Evolutionary conservation across 2,113 vertebrate genomes (phyloP).

Genomic region (Epinephelus moara): DNA sequence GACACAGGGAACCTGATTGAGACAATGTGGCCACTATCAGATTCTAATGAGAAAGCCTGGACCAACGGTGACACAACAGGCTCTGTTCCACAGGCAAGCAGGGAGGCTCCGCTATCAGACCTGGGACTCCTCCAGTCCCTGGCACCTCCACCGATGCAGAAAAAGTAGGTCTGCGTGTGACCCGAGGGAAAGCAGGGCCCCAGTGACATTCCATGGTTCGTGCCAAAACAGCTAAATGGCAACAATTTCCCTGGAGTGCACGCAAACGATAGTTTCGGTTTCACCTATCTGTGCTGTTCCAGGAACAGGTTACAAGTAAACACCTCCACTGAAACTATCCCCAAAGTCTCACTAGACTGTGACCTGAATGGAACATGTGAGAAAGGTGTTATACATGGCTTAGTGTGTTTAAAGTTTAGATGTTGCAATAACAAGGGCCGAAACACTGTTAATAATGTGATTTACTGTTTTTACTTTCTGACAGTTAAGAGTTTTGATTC

Average conservation of each 20-base stretch:
- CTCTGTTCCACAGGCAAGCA: constrained; percentile 42
- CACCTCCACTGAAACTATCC: constrained; percentile 27
- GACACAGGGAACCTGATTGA: constrained; percentile 20
- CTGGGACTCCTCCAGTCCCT: constrained; percentile 53
- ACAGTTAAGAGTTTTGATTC: neutral
- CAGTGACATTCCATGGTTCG: constrained; percentile 49
- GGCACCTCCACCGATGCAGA: constrained; percentile 63
- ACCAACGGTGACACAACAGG: constrained; percentile 45
- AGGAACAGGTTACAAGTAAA: constrained; percentile 46
- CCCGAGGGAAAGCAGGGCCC: constrained; percentile 55
- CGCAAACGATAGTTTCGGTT: constrained; percentile 58
- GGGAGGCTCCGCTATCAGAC: constrained; percentile 50
- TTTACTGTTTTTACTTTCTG: neutral
- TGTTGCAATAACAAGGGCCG: neutral
- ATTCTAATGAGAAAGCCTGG: constrained; percentile 57
- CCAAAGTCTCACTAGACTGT: constrained; percentile 10
- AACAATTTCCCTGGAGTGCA: constrained; percentile 63
- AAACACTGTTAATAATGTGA: neutral
- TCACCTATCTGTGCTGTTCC: constrained; percentile 49
- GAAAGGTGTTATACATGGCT: neutral
- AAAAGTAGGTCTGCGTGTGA: constrained; percentile 67
- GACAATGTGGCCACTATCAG: constrained; percentile 71
- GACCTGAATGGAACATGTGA: neutral
- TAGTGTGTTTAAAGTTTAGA: neutral
- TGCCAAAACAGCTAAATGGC: constrained; percentile 70